Percentiles rank a stretch among this genome's conserved stretches.
These are phyloP conservation scores for Incurvaria masculella DNA, from an alignment of 2,888 invertebrate genomes.

Conservation along the genomic window DNA sequence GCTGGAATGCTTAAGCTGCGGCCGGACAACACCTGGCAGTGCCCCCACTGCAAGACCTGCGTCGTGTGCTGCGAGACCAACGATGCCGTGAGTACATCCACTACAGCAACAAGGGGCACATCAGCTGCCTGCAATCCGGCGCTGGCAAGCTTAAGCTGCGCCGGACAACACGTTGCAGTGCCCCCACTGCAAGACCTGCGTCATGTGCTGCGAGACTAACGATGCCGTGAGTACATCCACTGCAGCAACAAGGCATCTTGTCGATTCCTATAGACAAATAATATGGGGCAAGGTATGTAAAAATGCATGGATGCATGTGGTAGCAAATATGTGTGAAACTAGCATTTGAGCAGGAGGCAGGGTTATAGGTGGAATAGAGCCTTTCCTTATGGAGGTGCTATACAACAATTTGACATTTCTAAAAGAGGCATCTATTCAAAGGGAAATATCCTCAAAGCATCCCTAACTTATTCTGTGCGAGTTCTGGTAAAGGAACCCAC, in stretches of 20 bases:
- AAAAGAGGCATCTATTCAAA: no score
- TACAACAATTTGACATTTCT: no score
- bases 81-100: slow-evolving; percentile 65
- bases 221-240: slow-evolving; percentile 65
- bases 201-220: slow-evolving; percentile 73
- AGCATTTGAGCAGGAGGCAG: no score
- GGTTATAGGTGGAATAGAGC: no score
- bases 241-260: slow-evolving; percentile 75
- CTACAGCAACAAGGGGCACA: slow-evolving; percentile 71
- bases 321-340: no score
- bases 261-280: no score
- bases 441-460: no score
- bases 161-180: slow-evolving; percentile 82
- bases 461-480: no score
- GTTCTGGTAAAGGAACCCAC: no score
- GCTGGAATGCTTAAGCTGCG: slow-evolving; percentile 62
- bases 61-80: slow-evolving; percentile 75
- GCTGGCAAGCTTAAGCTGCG: slow-evolving; percentile 62
- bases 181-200: slow-evolving; percentile 85
- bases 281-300: no score
- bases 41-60: slow-evolving; percentile 87
- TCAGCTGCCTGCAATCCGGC: slow-evolving; percentile 65
- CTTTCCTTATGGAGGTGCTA: no score
- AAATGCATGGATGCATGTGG: no score
- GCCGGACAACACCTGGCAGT: slow-evolving; percentile 77